Evolutionary conservation across 2,888 invertebrate genomes (phyloP), one percentile per base, ranked within the genome.

Genomic region (Parnassius apollo): DNA sequence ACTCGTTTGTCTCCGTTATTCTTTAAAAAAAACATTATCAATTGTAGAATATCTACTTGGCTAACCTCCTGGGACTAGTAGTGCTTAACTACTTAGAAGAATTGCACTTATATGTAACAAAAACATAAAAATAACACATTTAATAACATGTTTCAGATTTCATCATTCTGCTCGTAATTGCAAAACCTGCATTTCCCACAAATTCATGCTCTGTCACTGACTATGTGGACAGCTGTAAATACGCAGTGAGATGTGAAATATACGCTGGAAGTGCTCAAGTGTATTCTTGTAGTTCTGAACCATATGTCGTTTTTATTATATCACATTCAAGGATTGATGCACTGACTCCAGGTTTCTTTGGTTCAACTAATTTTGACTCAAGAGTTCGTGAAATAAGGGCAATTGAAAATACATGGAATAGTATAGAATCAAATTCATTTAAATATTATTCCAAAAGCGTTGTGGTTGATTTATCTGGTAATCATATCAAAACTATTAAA

Each of bases 361-460:
- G 83, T 2, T 62, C 84, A 3, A 91, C 90, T 0, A 90, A 90
- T 66, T 91, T 90, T 22, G 90, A 90, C 64, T 70, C 75, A 1
- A 74, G 82, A 64, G 87, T 91, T n/a, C 77, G 81, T 48, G 69
- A 64, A 59, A 74, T 91, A 10, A 72, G 66, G 62, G 83, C 77
- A 0, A 18, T 57, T 2, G 62, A 68, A 42, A 88, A 85, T 65
- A 61, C 57, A 2, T 90, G 88, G 88, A 54, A 22, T 0, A 66
- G 58, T 1, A 75, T 91, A 18, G 77, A 80, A 12, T 53, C 68
- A 2, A 59, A 70, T 9, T 67, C 78, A 2, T 83, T 89, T 54
- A 77, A 79, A 64, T 89, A 85, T 65, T 90, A 82, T 62, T 22
- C 75, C 0, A 83, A 81, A 65, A 70, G 68, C 7, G 18, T 68